Evolutionary conservation across 2,888 invertebrate genomes (phyloP).

Genomic region (Eilema griseolum): DNA sequence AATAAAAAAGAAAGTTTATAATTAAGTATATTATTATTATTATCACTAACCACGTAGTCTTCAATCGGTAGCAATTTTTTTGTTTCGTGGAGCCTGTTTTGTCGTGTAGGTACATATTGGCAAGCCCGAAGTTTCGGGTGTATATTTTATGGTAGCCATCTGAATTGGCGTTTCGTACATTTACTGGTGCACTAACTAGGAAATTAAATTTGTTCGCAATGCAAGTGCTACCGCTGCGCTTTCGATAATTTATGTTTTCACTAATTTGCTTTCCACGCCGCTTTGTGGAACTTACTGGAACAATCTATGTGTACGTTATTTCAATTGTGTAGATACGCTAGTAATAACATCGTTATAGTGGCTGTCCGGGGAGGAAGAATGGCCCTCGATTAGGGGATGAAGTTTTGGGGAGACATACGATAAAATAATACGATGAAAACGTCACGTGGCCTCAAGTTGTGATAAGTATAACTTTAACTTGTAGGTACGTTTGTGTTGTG

Average conservation of each 20-base stretch:
- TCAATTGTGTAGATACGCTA: slow-evolving; percentile 5
- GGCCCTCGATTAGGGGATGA: background rate
- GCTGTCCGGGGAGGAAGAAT: background rate
- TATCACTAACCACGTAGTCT: background rate
- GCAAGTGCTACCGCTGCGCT: slow-evolving; percentile 63
- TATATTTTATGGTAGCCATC: background rate
- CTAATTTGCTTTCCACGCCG: slow-evolving; percentile 52
- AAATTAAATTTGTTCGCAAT: slow-evolving; percentile 80
- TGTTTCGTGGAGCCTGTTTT: no score
- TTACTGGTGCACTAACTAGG: slow-evolving; percentile 65
- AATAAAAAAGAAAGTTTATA: no score
- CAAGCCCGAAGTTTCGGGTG: background rate
- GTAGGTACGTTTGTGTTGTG: no score
- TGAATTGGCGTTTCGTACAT: slow-evolving; percentile 61
- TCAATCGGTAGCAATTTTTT: no score
- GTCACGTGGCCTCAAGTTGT: background rate
- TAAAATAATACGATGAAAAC: background rate
- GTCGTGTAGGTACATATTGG: no score
- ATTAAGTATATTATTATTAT: no score
- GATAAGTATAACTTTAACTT: background rate
- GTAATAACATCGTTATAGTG: background rate
- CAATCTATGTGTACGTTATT: slow-evolving; percentile 1
- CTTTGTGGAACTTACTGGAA: slow-evolving; percentile 32
- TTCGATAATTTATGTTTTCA: slow-evolving; percentile 69
- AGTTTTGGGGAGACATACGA: background rate